phyloP scores from a whole-genome alignment of 2,888 invertebrate genomes.

The Ariolimax columbianus region DNA sequence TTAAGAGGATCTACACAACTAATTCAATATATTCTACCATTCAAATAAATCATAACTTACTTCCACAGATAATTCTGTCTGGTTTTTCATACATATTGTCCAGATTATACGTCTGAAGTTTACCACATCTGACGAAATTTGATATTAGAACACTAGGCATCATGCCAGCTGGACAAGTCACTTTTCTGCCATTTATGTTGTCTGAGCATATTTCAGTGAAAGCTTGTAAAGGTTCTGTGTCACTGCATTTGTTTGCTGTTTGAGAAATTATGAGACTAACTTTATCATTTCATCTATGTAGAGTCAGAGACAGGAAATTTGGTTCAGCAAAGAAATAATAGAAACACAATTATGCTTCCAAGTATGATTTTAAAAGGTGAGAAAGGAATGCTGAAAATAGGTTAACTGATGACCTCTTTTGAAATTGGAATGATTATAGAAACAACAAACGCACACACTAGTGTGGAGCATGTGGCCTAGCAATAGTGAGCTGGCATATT shows the following conservation, averaged over 20 bases:
- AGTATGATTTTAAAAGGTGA: no score
- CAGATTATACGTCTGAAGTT: constrained; percentile 54
- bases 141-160: constrained; percentile 47
- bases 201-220: constrained; percentile 2
- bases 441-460: no score
- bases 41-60: constrained; percentile 33
- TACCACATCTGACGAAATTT: constrained; percentile 48
- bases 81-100: constrained; percentile 40
- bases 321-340: neutral
- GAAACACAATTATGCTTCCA: no score
- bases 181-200: constrained; percentile 20
- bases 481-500: no score
- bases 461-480: no score
- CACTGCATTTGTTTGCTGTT: constrained; percentile 41
- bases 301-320: neutral
- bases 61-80: constrained; percentile 50
- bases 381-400: no score
- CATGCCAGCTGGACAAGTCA: constrained; percentile 38
- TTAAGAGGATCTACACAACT: no score
- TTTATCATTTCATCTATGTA: neutral
- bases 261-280: neutral
- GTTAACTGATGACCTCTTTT: no score
- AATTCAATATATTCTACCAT: no score
- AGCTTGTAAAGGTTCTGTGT: constrained; percentile 23
- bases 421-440: no score